Percentiles rank a stretch among this genome's conserved stretches.
These are phyloP conservation scores for Gavialis gangeticus DNA, from an alignment of 2,113 vertebrate species.

Conservation along the genomic window DNA sequence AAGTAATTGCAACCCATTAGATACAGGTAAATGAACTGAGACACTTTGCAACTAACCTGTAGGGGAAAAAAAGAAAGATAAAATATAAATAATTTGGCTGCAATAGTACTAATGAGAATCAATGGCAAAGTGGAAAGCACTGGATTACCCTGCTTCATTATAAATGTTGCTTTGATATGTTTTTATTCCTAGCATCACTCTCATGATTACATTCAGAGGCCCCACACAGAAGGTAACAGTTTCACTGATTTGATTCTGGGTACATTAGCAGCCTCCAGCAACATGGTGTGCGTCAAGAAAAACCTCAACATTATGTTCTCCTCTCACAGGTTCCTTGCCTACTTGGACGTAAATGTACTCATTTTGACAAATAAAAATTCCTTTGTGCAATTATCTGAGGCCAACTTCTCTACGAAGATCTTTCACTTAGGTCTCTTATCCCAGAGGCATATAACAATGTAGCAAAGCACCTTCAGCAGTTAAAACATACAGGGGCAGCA, in stretches of 20 bases:
- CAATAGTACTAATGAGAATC: background rate
- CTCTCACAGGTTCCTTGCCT: background rate
- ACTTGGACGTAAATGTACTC: background rate
- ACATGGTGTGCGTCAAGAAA: background rate
- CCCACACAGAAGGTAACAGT: background rate
- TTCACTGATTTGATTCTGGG: background rate
- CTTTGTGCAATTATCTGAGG: background rate
- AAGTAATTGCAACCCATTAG: constrained; percentile 98
- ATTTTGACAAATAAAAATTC: background rate
- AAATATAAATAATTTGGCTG: background rate
- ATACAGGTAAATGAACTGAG: constrained; percentile 93
- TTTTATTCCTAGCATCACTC: background rate
- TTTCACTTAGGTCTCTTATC: background rate
- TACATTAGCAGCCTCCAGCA: background rate
- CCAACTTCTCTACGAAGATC: background rate
- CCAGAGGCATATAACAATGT: too few relatives aligned
- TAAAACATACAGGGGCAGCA: too few relatives aligned
- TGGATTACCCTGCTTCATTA: background rate
- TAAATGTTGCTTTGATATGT: background rate
- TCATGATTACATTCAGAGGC: background rate
- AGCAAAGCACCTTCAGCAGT: too few relatives aligned
- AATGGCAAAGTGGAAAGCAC: background rate
- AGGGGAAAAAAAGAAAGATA: background rate
- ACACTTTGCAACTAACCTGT: constrained; percentile 94
- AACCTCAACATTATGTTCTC: background rate